Base-by-base conservation (phyloP, 1,140 invertebrate genomes). In the Atopsyche davidsoni region DNA sequence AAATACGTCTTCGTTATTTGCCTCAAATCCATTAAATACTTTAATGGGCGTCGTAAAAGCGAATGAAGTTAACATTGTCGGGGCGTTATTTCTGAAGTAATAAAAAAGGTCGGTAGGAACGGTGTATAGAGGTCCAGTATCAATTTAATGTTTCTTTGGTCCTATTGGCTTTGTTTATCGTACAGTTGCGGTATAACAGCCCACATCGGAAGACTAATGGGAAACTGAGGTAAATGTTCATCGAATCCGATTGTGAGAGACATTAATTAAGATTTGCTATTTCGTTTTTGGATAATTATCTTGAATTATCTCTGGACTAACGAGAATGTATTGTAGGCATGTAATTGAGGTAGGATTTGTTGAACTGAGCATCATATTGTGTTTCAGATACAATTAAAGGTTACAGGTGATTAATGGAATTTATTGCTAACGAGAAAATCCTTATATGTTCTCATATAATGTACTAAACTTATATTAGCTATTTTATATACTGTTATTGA, bases 21-120 rank as follows among this genome's bases (percentile, higher is more conserved):
- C 51, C 42, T 46, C 38, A 47, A 53, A 46, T 47, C 51, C 51
- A 53, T 53, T 53, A 53, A 22, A 46, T 39, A 53, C 44, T 53
- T 49, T 53, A 53, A 47, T 36, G 36, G 50, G 14, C 18, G 44
- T 46, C 51, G 44, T 53, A 53, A 53, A 53, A 53, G 51, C 46
- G 47, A 53, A 53, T 53, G 45, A 53, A 53, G 51, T 53, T 53
- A 53, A 53, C 39, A 53, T 47, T 47, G 51, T 46, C 38, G 44
- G 44, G 43, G 28, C 38, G 44, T 47, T 47, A 53, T 53, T 53
- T 53, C 51, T 22, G 36, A 34, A 6, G 38, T 31, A 46, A 43
- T 53, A 47, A 53, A 53, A 53, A 53, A 39, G 51, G 51, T 46
- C 45, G 24, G 34, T 13, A 17, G 18, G 11, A 19, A 34, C 19